Percentiles rank a stretch among this genome's conserved stretches.
These are phyloP conservation scores for Phrynocephalus forsythii DNA, from an alignment of 2,797 vertebrate genomes.

Conservation along the genomic window DNA sequence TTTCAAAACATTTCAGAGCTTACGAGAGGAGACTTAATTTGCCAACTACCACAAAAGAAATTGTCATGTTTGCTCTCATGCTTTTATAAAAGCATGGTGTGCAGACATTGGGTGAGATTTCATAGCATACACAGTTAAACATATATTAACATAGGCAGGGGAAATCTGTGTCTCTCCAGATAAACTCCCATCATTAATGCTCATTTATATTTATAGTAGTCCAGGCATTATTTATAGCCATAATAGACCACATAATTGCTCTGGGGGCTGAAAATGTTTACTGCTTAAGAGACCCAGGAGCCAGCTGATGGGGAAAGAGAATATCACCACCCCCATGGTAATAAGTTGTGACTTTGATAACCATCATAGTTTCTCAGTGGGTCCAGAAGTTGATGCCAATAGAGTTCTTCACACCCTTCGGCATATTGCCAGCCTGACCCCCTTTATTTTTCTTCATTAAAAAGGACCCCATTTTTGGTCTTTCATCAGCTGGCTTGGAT, in stretches of 20 bases:
- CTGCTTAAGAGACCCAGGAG: neutral
- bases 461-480: neutral
- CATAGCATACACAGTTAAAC: neutral
- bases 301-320: neutral
- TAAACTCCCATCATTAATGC: neutral
- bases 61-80: neutral
- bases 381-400: neutral
- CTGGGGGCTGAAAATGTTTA: neutral
- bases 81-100: neutral
- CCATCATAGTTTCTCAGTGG: neutral
- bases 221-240: neutral
- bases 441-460: neutral
- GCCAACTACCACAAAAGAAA: neutral
- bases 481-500: constrained; percentile 5
- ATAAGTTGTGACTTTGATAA: neutral
- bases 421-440: neutral
- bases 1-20: neutral
- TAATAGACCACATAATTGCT: neutral
- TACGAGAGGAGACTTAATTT: neutral
- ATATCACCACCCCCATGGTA: neutral
- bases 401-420: constrained; percentile 19
- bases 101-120: neutral
- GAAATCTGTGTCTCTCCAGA: neutral
- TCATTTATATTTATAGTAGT: neutral
- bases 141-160: neutral